A percentile compares a stretch with the other conserved stretches of the same genome.
Evolutionary conservation across 1,140 invertebrate genomes (phyloP).

Genomic region (Penaeus chinensis): DNA sequence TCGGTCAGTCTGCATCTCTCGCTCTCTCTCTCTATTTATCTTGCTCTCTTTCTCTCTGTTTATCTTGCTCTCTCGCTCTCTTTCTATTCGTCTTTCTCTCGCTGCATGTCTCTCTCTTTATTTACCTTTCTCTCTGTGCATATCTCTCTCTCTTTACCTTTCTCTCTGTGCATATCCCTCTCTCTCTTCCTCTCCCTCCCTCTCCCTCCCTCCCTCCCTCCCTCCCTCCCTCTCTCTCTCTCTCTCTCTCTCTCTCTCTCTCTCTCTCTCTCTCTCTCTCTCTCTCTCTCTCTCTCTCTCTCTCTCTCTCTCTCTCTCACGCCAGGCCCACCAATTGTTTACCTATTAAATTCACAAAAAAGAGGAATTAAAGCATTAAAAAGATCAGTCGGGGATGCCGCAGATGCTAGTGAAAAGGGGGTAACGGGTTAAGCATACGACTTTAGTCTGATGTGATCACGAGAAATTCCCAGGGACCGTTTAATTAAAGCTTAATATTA

Average conservation of each 20-base stretch:
- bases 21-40: background rate
- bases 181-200: slow-evolving; percentile 4
- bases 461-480: too few species aligned
- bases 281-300: background rate
- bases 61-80: background rate
- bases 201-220: background rate
- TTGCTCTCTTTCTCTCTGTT: background rate
- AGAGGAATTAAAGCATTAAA: too few species aligned
- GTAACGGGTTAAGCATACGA: too few species aligned
- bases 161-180: slow-evolving; percentile 17
- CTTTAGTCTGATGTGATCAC: too few species aligned
- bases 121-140: background rate
- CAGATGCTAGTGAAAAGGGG: too few species aligned
- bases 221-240: background rate
- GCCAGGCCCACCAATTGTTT: too few species aligned
- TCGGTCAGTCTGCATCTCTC: too few species aligned
- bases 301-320: background rate
- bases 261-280: background rate
- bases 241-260: background rate
- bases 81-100: background rate
- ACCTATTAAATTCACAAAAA: too few species aligned
- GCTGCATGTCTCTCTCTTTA: background rate
- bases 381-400: too few species aligned
- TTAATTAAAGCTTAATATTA: too few species aligned
- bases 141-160: background rate